A percentile compares a stretch with the other conserved stretches of the same genome.
Evolutionary conservation across 2,113 vertebrate species (phyloP).

Genomic region (Trogon melanurus): DNA sequence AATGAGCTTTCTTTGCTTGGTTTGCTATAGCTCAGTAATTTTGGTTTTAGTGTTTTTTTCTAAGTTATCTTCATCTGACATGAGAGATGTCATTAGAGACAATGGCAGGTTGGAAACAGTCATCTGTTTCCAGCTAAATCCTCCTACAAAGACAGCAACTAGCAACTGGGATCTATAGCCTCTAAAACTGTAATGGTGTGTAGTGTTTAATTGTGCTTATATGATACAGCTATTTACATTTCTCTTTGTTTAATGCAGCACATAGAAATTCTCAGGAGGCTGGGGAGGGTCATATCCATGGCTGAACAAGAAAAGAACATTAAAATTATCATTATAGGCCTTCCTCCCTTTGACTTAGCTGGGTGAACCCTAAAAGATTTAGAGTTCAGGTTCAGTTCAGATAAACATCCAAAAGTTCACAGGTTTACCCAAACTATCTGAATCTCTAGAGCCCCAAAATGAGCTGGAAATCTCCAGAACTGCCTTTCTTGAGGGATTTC

Average conservation of each 20-base stretch:
- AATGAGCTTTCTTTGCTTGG: background rate
- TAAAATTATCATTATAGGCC: constrained; percentile 59
- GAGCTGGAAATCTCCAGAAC: constrained; percentile 50
- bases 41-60: background rate
- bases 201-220: constrained; percentile 22
- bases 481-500: constrained; percentile 37
- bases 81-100: background rate
- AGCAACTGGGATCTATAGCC: background rate
- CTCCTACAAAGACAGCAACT: background rate
- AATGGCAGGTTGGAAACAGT: background rate
- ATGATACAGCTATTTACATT: constrained; percentile 12
- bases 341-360: constrained; percentile 59
- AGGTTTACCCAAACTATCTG: constrained; percentile 50
- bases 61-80: background rate
- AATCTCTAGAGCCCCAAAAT: constrained; percentile 31
- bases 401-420: constrained; percentile 70
- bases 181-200: constrained; percentile 4
- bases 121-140: constrained; percentile 12
- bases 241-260: constrained; percentile 26
- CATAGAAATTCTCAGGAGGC: constrained; percentile 21
- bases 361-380: constrained; percentile 47
- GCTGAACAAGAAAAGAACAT: constrained; percentile 52
- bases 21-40: background rate
- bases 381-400: constrained; percentile 73
- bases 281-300: constrained; percentile 11